phyloP scores from a whole-genome alignment of 2,888 invertebrate genomes.

The Apomyelois bistriatella region DNA sequence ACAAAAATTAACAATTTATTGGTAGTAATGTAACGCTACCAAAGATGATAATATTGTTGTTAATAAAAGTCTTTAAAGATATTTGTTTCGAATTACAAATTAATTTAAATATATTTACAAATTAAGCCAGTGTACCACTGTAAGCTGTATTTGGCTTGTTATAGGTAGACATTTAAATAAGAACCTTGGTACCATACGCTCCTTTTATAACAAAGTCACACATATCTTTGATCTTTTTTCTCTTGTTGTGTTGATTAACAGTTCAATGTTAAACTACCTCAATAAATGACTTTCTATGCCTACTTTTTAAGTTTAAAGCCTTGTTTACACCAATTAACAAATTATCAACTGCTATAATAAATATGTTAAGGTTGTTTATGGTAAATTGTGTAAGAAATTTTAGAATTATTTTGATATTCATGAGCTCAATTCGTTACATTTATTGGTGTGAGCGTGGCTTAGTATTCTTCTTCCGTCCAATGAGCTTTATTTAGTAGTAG shows the following conservation, averaged over 20 bases:
- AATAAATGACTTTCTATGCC: constrained; percentile 16
- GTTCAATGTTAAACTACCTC: constrained; percentile 25
- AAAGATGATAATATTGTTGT: constrained; percentile 4
- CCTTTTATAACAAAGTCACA: constrained; percentile 9
- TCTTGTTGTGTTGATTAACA: constrained; percentile 14
- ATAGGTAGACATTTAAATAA: constrained; percentile 24
- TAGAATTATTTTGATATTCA: too few relatives aligned
- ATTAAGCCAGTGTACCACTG: constrained; percentile 32
- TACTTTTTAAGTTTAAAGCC: constrained; percentile 18
- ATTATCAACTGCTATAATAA: background rate
- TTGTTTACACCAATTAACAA: constrained; percentile 1
- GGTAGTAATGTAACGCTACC: constrained; percentile 9
- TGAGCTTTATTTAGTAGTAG: constrained; percentile 62
- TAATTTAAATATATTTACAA: background rate
- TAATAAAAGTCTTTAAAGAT: background rate
- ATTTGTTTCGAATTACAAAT: background rate
- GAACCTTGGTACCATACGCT: constrained; percentile 19
- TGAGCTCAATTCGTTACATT: background rate
- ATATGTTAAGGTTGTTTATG: background rate
- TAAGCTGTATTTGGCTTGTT: constrained; percentile 31
- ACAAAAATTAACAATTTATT: constrained; percentile 15
- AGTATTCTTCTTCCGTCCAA: constrained; percentile 46
- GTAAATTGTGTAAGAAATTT: too few relatives aligned
- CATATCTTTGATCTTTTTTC: constrained; percentile 6
- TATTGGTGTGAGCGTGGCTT: constrained; percentile 6